A percentile compares a stretch with the other conserved stretches of the same genome.
phyloP scores from a whole-genome alignment of 2,797 vertebrate genomes.

The Mus caroli region DNA sequence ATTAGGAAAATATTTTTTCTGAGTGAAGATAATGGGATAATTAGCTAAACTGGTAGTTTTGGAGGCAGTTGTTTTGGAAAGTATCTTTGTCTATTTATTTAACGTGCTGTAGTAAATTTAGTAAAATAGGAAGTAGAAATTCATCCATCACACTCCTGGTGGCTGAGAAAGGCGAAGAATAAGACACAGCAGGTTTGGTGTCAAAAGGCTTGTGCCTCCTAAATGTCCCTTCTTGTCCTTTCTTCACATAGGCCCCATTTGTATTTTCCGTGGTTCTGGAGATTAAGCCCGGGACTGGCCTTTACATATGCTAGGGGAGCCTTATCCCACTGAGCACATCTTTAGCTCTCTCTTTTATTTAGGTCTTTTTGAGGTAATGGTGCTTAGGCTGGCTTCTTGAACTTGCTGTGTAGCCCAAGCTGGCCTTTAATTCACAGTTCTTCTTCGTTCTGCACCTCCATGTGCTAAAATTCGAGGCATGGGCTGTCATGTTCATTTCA shows the following conservation, averaged over 20 bases:
- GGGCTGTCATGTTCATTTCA: neutral
- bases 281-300: neutral
- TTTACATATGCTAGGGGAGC: neutral
- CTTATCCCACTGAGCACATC: neutral
- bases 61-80: constrained; percentile 3
- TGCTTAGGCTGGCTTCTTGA: neutral
- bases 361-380: neutral
- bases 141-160: neutral
- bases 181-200: neutral
- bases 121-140: neutral
- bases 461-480: neutral
- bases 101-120: neutral
- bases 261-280: neutral
- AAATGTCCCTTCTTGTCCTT: neutral
- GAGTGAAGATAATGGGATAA: constrained; percentile 33
- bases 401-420: neutral
- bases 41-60: constrained; percentile 60
- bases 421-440: neutral
- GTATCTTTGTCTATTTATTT: neutral
- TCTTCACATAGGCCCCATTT: neutral
- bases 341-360: neutral
- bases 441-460: neutral
- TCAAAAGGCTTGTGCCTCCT: neutral
- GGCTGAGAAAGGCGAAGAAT: neutral
- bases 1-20: constrained; percentile 58